Base-by-base conservation (phyloP, 2,113 vertebrate species). In the Aegypius monachus region DNA sequence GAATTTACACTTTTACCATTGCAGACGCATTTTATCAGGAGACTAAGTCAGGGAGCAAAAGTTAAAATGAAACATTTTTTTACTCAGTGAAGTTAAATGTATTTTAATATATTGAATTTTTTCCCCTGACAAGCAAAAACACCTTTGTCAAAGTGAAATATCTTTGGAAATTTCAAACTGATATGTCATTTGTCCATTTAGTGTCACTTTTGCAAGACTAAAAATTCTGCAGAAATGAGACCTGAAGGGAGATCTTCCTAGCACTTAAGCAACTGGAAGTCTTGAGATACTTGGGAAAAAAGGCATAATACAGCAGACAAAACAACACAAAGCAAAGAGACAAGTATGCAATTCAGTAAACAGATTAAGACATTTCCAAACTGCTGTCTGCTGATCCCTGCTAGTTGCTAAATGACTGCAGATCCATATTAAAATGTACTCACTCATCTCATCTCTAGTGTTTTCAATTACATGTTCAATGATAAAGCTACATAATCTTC, bases 381-480 rank as follows among this genome's bases (percentile, higher is more conserved):
- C 26, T 82, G 12, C 27, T 93, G 31, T 62, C 61, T 61, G 29
- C 36, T 55, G 25, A 75, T 74, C 52, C 52, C 16, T 21, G 4
- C 14, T 71, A 17, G 52, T 36, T 48, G 21, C 17, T 84, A 74
- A 93, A 67, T 36, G 27, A 18, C 65, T 77, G 13, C 62, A 93
- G 61, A 75, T 23, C 31, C 42, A n/a, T 65, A 87, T n/a, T 91
- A 80, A 94, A 72, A 43, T 48, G 31, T 52, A 21, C 19, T 78
- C 50, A 38, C 23, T 95, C 85, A 71, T 91, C 45, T 81, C 74
- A 84, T 94, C 50, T 89, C 61, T 32, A 55, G 79, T 81, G 70
- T 81, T 96, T 94, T 75, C 56, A 90, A 71, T 81, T 94, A 92
- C 58, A 23, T 26, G 7, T 89, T 91, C 6, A 2, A 78, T 36